Evolutionary conservation across 92 coral and sea anemone genomes (phyloP).

Genomic region (Epizoanthus stellaris): DNA sequence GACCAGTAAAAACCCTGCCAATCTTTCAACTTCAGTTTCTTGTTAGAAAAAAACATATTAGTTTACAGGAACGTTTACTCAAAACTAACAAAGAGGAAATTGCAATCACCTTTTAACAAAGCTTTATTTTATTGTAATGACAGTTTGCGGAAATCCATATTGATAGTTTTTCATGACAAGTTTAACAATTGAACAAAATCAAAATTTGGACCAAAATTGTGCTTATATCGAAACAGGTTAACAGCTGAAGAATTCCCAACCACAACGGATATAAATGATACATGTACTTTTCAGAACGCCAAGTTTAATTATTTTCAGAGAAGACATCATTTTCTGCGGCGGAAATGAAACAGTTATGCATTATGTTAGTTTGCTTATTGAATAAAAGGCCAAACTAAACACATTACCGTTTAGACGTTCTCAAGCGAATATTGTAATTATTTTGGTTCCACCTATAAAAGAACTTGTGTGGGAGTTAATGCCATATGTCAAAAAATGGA

Average conservation of each 20-base stretch:
- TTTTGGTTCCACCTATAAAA: not conserved
- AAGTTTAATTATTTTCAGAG: not conserved
- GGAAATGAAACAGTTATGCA: not conserved
- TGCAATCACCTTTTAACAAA: conserved; percentile 31
- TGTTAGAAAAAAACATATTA: not conserved
- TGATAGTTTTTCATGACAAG: not conserved
- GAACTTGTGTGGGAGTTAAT: not conserved
- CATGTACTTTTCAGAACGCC: not conserved
- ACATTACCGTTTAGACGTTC: not conserved
- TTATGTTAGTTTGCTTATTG: not conserved
- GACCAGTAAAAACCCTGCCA: not conserved
- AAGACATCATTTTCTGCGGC: not conserved
- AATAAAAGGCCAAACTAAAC: not conserved
- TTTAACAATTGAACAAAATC: not conserved
- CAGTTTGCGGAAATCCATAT: conserved; percentile 1
- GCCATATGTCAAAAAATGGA: not conserved
- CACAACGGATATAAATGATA: too few species aligned
- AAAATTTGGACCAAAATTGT: not conserved
- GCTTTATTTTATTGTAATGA: conserved; percentile 11
- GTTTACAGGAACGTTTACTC: not conserved
- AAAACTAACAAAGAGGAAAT: conserved; percentile 6
- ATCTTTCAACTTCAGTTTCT: not conserved
- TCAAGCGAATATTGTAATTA: not conserved
- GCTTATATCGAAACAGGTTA: not conserved
- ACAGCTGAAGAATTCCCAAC: too few species aligned